A percentile compares a stretch with the other conserved stretches of the same genome.
These are phyloP conservation scores for Heliconius nattereri DNA, from an alignment of 1,140 invertebrate species.

Conservation along the genomic window DNA sequence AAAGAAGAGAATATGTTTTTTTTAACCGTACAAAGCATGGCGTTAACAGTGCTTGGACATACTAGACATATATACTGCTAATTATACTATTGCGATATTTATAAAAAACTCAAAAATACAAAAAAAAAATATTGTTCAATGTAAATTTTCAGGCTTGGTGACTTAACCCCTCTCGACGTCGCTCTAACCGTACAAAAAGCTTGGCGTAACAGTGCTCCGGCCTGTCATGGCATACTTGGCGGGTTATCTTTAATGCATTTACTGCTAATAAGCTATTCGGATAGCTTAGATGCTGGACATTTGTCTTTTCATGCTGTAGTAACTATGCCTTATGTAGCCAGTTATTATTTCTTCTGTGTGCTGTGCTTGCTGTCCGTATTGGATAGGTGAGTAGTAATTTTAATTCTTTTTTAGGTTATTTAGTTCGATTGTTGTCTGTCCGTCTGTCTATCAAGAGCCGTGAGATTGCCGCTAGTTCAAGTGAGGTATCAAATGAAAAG, in stretches of 20 bases:
- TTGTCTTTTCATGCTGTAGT: constrained; percentile 78
- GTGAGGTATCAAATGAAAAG: no score
- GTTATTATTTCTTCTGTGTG: constrained; percentile 78
- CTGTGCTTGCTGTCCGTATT: constrained; percentile 75
- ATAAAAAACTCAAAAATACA: not conserved
- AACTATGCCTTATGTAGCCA: constrained; percentile 77
- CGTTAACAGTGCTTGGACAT: no score
- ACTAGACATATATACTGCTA: no score
- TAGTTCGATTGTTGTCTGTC: not conserved
- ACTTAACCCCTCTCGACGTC: constrained; percentile 73
- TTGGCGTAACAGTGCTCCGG: constrained; percentile 66
- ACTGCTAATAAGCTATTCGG: constrained; percentile 72
- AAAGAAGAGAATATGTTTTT: no score
- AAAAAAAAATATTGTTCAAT: not conserved
- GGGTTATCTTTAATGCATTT: constrained; percentile 76
- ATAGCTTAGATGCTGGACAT: constrained; percentile 71
- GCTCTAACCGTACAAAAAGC: constrained; percentile 70
- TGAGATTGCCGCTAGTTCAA: no score
- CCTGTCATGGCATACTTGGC: constrained; percentile 73
- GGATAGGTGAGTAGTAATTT: constrained; percentile 61
- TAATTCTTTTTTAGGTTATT: not conserved
- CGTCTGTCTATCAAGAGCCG: no score
- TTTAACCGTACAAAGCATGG: no score
- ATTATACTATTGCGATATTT: not conserved
- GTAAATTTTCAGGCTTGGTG: constrained; percentile 63